phyloP scores from a whole-genome alignment of 2,888 invertebrate genomes.

The Lochmaea crataegi region DNA sequence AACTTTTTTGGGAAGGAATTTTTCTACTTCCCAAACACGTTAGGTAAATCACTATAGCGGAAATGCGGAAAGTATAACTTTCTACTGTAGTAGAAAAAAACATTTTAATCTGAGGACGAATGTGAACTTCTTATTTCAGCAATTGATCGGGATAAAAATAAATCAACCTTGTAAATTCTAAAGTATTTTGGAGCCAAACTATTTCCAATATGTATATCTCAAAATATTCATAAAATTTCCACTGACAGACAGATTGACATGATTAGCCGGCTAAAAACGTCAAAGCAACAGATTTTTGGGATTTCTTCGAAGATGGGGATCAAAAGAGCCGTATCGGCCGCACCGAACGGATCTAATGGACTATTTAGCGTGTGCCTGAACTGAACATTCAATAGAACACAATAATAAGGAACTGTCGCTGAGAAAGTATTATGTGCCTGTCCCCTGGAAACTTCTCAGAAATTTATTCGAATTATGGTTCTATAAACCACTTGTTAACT shows the following conservation, averaged over 20 bases:
- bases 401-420: slow-evolving; percentile 9
- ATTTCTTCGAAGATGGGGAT: slow-evolving; percentile 49
- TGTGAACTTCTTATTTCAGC: too few species aligned
- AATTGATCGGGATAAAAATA: too few species aligned
- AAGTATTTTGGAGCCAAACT: not conserved
- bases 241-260: slow-evolving; percentile 42
- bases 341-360: slow-evolving; percentile 27
- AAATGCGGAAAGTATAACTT: too few species aligned
- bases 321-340: slow-evolving; percentile 51
- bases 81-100: too few species aligned
- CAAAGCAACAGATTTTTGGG: slow-evolving; percentile 49
- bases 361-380: slow-evolving; percentile 37
- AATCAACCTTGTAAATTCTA: too few species aligned
- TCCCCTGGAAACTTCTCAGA: slow-evolving; percentile 9
- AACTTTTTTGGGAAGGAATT: too few species aligned
- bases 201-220: slow-evolving; percentile 19
- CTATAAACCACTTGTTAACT: slow-evolving; percentile 12
- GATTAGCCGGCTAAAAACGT: slow-evolving; percentile 44
- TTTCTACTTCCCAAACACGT: too few species aligned
- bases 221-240: slow-evolving; percentile 24
- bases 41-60: too few species aligned
- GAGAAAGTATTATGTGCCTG: slow-evolving; percentile 6
- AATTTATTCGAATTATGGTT: slow-evolving; percentile 7
- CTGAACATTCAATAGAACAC: slow-evolving; percentile 15
- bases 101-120: too few species aligned